phyloP scores from a whole-genome alignment of 2,797 vertebrate species.

The Peromyscus eremicus region DNA sequence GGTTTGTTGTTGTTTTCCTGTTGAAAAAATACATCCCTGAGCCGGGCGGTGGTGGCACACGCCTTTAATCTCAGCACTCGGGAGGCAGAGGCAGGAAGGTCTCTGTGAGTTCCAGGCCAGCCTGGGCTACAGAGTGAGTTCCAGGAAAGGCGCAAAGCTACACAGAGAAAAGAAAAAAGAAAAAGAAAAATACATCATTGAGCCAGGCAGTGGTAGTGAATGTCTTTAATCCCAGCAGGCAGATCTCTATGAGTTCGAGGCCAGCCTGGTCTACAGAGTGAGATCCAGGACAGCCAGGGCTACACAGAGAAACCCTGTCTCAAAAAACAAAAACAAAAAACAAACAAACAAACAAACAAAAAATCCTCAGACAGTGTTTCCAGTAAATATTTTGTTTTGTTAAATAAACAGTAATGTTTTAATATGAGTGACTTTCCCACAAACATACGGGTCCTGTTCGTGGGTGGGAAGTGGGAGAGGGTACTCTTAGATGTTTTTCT shows the following conservation, averaged over 20 bases:
- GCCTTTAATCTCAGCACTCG: background rate
- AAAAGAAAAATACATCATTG: no score
- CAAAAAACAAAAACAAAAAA: background rate
- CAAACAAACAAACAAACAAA: background rate
- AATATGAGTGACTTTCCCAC: background rate
- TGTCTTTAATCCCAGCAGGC: background rate
- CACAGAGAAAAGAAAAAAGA: no score
- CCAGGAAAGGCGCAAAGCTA: background rate
- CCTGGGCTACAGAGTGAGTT: background rate
- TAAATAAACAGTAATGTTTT: background rate
- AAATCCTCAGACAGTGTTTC: background rate
- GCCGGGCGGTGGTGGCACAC: background rate
- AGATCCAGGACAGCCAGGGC: background rate
- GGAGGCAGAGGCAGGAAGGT: background rate
- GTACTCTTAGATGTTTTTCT: background rate
- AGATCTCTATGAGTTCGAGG: background rate
- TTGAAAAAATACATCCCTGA: conserved; percentile 55
- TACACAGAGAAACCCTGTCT: background rate
- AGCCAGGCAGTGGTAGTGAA: background rate
- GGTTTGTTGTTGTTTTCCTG: conserved; percentile 63
- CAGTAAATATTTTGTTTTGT: background rate
- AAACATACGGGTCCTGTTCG: background rate
- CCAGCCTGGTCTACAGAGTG: background rate
- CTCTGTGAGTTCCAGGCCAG: background rate
- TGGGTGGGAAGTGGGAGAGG: background rate